phyloP scores from a whole-genome alignment of 2,797 vertebrate species.

The Decapterus maruadsi region DNA sequence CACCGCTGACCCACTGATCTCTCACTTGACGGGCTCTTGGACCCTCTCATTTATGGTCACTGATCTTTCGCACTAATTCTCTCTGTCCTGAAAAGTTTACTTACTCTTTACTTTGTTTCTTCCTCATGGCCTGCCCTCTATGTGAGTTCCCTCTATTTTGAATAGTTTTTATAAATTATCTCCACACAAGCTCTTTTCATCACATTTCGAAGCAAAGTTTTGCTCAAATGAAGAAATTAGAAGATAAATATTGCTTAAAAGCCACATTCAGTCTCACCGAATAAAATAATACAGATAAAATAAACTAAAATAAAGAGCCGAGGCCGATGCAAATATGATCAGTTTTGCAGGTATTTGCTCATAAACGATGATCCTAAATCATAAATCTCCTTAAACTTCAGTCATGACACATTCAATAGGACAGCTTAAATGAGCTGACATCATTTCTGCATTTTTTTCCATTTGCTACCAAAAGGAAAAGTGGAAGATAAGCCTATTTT shows the following conservation, averaged over 20 bases:
- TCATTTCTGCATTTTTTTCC: not conserved
- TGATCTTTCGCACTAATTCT: slow-evolving; percentile 45
- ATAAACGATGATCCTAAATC: not conserved
- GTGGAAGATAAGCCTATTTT: not conserved
- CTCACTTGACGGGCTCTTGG: slow-evolving; percentile 18
- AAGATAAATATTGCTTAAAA: not conserved
- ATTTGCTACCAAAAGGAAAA: not conserved
- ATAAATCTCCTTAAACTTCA: not conserved
- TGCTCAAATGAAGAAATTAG: not conserved
- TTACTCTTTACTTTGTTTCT: slow-evolving; percentile 6
- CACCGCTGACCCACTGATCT: slow-evolving; percentile 36
- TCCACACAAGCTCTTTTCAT: not conserved
- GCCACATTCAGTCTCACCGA: not conserved
- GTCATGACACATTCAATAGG: too few relatives aligned
- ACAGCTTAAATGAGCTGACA: not conserved
- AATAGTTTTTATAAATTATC: not conserved
- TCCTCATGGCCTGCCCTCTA: not conserved
- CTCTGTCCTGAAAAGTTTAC: slow-evolving; percentile 26
- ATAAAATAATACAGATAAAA: too few relatives aligned
- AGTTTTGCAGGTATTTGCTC: not conserved
- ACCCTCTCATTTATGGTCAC: slow-evolving; percentile 37
- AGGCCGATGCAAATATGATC: not conserved
- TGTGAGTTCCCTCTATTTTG: not conserved
- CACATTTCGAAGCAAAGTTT: not conserved
- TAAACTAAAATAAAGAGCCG: too few relatives aligned